Conservation (phyloP, 2,797 vertebrate genomes). For the Sebastiscus tertius region DNA sequence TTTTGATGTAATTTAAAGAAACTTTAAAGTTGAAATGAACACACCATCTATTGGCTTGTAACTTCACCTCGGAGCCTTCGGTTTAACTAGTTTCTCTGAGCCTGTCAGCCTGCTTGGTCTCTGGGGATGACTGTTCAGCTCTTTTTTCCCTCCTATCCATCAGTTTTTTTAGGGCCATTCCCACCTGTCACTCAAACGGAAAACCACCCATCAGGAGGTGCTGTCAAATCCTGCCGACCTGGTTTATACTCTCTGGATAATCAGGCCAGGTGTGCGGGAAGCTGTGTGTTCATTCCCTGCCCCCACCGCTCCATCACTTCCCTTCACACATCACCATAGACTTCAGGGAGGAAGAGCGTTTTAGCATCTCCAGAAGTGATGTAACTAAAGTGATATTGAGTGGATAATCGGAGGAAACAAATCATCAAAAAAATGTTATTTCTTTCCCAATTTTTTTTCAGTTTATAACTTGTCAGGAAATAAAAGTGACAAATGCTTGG, state of each 20-base stretch:
- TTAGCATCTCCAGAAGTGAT: not conserved
- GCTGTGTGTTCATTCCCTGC: constrained; percentile 28
- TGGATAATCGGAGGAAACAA: not conserved
- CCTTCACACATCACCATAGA: constrained; percentile 1
- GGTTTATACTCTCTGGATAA: constrained; percentile 49
- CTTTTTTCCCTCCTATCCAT: constrained; percentile 31
- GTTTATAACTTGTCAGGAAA: not conserved
- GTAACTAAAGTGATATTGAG: not conserved
- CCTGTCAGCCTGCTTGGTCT: constrained; percentile 8
- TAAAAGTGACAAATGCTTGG: not conserved
- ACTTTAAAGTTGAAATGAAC: not conserved
- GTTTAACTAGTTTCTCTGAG: constrained; percentile 19
- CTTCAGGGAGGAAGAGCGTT: not conserved
- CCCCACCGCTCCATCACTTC: constrained; percentile 14
- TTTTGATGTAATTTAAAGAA: not conserved
- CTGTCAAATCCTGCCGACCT: constrained; percentile 39
- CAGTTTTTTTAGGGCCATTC: constrained; percentile 15
- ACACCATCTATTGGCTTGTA: not conserved
- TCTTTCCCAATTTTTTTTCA: not conserved
- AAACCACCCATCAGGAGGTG: constrained; percentile 30
- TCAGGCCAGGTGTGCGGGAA: constrained; percentile 37
- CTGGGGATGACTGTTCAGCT: constrained; percentile 10
- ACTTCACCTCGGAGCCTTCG: constrained; percentile 3
- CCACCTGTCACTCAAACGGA: constrained; percentile 55
- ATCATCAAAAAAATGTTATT: not conserved